Base-by-base conservation (phyloP, 2,113 vertebrate species). In the Salvelinus fontinalis region DNA sequence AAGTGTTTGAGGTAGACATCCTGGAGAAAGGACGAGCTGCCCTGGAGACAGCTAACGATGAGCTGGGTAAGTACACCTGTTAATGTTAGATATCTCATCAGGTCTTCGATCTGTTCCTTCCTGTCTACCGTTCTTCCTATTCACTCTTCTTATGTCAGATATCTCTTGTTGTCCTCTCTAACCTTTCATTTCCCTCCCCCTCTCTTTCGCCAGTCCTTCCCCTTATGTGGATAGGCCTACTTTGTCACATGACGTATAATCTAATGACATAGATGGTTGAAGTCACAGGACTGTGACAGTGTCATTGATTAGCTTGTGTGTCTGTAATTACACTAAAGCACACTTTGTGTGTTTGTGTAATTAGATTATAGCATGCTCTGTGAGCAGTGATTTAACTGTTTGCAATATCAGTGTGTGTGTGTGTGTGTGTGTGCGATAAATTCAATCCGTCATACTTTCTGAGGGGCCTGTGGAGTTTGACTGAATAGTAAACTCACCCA, bases 1-100 rank as follows among this genome's bases (percentile, higher is more conserved):
- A 85, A 0, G 93, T 97, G 49, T 94, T 93, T 22, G 89, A 94
- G 57, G 93, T 96, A 74, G 88, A 97, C 77, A 87, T 98, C 78
- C 71, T 97, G 27, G 87, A 91, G 1, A 80, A 90, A 67, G 96
- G 96, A 3, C 91, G 91, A 3, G 39, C 75, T 0, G 96, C 95
- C 0, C 85, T 97, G 77, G 94, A 96, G 85, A 89, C 70, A 2
- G 95, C 93, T 48, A 97, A 96, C 59, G 77, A 88, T 22, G 93
- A 96, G 44, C 92, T 97, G 48, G 96, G 96, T 97, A 80, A 89
- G 83, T 31, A 68, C 18, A 18, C 6, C 22, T 27, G 20, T 9
- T 27, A 34, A 29, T 26, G 27, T 39, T 20, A 0, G 7, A 11
- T 26, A 11, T 5, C 44, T 65, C 44, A 62, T 70, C 26, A 16